Base-by-base conservation (phyloP, 2,797 vertebrate species). In the Danionella dracula region DNA sequence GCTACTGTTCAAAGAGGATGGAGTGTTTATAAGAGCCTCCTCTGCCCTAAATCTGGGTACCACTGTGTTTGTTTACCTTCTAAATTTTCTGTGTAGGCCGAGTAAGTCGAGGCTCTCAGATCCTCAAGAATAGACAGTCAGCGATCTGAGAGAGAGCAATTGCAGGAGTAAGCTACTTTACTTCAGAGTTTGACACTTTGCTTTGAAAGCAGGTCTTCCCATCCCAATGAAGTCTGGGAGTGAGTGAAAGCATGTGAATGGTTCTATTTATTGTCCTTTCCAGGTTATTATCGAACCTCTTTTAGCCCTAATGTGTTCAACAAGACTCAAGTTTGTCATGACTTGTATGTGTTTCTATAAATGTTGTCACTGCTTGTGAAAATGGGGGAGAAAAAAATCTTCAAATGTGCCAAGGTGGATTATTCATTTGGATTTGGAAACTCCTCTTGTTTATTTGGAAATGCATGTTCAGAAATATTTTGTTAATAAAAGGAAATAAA, bases 391-490 rank as follows among this genome's bases (percentile, higher is more conserved):
- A 56, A 68, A 56, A 63, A 48, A 13, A 19, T 42, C 9, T 85
- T 68, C 81, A 78, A 79, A 62, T 79, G 71, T 81, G 73, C 76
- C 78, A 80, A 75, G 78, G 71, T 83, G 75, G 74, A 82, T 68
- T 71, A 63, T 69, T 72, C 70, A 72, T 70, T 71, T n/a, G n/a
- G 31, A 72, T 84, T 84, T 76, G 63, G 63, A 78, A 68, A 60
- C 23, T 48, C 44, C 70, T 68, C 46, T 51, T 69, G 58, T 62
- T 51, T 23, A 80, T 65, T 79, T 50, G 63, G 60, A 81, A 73
- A 84, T 85, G 86, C 88, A 90, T 88, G 87, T 84, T 70, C 76
- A 84, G 66, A 78, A 50, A 51, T 90, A 89, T 88, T 90, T 90
- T 90, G 64, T 56, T 89, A 89, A 70, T 65, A 62, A 83, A 70